Conservation (phyloP, 23 tunicate species). For the Corella eumyota region DNA sequence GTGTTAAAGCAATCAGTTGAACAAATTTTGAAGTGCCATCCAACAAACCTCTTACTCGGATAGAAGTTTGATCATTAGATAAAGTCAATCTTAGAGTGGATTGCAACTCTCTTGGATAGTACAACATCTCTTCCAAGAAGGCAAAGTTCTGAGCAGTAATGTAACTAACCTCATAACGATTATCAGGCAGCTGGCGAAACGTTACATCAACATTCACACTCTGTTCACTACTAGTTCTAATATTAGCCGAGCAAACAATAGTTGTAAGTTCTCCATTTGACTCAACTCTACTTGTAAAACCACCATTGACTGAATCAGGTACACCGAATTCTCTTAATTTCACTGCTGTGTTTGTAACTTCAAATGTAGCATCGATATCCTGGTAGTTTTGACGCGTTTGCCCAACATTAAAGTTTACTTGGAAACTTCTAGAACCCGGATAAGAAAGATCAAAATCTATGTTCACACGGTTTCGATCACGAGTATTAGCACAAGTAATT, state of each 20-base stretch:
- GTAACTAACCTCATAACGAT: slow-evolving; percentile 11
- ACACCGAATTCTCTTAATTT: neutral
- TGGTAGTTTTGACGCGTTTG: neutral
- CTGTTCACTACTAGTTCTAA: slow-evolving; percentile 6
- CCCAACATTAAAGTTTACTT: neutral
- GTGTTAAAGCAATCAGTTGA: neutral
- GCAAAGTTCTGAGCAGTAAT: slow-evolving; percentile 6
- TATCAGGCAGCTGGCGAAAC: neutral
- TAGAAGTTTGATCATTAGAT: neutral
- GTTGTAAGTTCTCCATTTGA: slow-evolving; percentile 2
- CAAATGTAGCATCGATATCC: slow-evolving; percentile 3
- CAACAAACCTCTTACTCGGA: neutral
- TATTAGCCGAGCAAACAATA: neutral
- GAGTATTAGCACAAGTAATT: neutral
- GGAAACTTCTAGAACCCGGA: neutral
- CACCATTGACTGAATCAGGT: slow-evolving; percentile 5
- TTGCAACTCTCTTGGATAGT: slow-evolving; percentile 2
- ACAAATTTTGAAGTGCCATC: neutral
- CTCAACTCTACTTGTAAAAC: neutral
- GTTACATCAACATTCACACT: slow-evolving; percentile 3
- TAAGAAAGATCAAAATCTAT: neutral
- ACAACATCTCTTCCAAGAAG: neutral
- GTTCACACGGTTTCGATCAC: slow-evolving; percentile 1
- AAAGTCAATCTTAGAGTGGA: neutral
- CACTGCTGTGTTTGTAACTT: slow-evolving; percentile 1